phyloP scores from a whole-genome alignment of 2,888 invertebrate genomes.

The Polyploca ridens region DNA sequence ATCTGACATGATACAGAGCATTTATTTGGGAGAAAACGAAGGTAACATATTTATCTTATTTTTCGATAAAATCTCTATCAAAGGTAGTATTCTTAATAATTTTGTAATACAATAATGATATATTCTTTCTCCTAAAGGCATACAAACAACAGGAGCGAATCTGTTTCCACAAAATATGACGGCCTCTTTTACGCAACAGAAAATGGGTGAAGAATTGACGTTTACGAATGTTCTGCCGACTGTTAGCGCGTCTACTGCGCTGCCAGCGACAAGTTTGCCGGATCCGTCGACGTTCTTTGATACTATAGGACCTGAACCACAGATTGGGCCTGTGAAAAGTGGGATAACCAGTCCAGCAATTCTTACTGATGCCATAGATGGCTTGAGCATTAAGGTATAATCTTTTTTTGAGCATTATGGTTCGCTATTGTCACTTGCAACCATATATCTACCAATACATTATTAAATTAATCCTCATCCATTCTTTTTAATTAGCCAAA shows the following conservation, averaged over 20 bases:
- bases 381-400: slow-evolving; percentile 67
- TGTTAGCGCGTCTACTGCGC: slow-evolving; percentile 62
- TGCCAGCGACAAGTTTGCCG: slow-evolving; percentile 72
- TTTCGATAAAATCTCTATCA: slow-evolving; percentile 20
- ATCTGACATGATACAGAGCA: slow-evolving; percentile 78
- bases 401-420: background rate
- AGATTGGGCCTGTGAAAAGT: slow-evolving; percentile 56
- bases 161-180: slow-evolving; percentile 60
- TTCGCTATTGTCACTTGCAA: background rate
- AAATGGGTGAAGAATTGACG: slow-evolving; percentile 56
- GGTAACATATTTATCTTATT: slow-evolving; percentile 40
- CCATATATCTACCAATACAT: no score
- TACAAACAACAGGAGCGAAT: slow-evolving; percentile 48
- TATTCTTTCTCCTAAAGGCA: slow-evolving; percentile 35
- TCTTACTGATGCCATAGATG: slow-evolving; percentile 70
- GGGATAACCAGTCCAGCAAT: slow-evolving; percentile 51
- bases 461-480: no score
- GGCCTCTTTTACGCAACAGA: slow-evolving; percentile 60
- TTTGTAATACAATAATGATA: slow-evolving; percentile 9
- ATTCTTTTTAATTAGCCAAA: no score
- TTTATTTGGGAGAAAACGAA: slow-evolving; percentile 73
- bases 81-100: slow-evolving; percentile 4
- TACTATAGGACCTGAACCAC: slow-evolving; percentile 74
- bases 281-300: slow-evolving; percentile 82
- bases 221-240: slow-evolving; percentile 68